Evolutionary conservation across 2,797 vertebrate genomes (phyloP), one percentile per base, ranked within the genome.

Genomic region (Oreochromis grahami): DNA sequence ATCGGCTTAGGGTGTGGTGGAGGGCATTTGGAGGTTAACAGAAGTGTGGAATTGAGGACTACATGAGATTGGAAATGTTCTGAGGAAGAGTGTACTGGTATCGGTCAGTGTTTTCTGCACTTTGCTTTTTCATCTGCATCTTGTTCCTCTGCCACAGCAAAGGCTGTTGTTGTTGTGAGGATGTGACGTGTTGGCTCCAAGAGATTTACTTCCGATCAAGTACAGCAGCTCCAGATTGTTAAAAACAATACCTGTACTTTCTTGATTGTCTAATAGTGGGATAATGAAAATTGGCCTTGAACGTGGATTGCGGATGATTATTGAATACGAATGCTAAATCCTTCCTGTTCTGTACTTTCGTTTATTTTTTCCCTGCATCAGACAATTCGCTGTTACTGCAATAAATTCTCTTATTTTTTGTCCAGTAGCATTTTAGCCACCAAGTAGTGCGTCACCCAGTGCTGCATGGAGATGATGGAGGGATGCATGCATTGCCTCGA

Each of bases 1-100:
- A 51, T 36, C 3, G 8, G 29, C 32, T 8, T 65, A 8, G 43
- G 48, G 41, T 77, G 65, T 26, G 29, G n/a, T 53, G 45, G 51
- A 84, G 89, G 86, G 83, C 53, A 24, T 85, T 79, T 88, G 77
- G 86, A 87, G 85, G 88, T 89, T 58, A 72, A 81, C 63, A 34
- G 17, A 82, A 63, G 72, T 45, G 7, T 7, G 17, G 41, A 19
- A 76, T 26, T 9, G 51, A 77, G 34, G 82, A 45, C 51, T 41
- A 7, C 52, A 14, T 21, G 52, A 78, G 63, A 86, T 78, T 45
- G 74, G 56, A 83, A 82, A 26, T 55, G 79, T 76, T 84, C 48
- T 1, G 15, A 52, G 79, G 77, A n/a, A 14, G 55, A 53, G 38
- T 17, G 77, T 36, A 48, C 77, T 77, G 10, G 68, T 80, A n/a